These are phyloP conservation scores for Coracias cyanogaster DNA, from an alignment of 2,797 vertebrate species.

Conservation along the genomic window DNA sequence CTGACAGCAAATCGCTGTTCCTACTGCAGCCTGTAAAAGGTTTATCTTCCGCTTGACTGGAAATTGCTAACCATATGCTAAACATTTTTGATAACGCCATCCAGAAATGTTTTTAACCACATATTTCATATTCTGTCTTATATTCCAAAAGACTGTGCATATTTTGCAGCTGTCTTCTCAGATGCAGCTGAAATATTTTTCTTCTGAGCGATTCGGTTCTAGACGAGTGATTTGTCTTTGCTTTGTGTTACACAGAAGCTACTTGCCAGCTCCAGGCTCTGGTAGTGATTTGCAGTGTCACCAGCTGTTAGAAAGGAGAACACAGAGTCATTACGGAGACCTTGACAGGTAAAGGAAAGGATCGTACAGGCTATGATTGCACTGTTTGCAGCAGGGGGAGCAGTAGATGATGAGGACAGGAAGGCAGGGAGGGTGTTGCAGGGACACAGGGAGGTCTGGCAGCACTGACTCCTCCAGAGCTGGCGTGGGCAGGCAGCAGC, in stretches of 20 bases:
- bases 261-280: background rate
- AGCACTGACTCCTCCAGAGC: background rate
- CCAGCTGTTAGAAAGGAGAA: background rate
- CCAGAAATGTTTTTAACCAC: background rate
- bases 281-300: conserved; percentile 15
- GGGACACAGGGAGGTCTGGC: background rate
- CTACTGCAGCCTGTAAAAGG: background rate
- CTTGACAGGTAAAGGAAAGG: background rate
- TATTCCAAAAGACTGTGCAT: background rate
- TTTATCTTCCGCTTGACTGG: conserved; percentile 16
- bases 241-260: background rate
- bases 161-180: conserved; percentile 22
- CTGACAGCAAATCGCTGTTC: background rate
- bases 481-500: rapidly evolving
- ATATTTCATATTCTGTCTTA: background rate
- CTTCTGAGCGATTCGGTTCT: background rate
- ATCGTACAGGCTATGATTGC: rapidly evolving
- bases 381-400: background rate
- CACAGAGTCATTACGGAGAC: background rate
- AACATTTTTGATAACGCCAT: background rate
- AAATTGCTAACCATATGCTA: conserved; percentile 15
- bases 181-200: conserved; percentile 7
- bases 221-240: background rate
- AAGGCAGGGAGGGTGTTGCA: background rate
- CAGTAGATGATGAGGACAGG: background rate